Conservation (phyloP, 2,113 vertebrate genomes). For the Hemibagrus wyckioides region DNA sequence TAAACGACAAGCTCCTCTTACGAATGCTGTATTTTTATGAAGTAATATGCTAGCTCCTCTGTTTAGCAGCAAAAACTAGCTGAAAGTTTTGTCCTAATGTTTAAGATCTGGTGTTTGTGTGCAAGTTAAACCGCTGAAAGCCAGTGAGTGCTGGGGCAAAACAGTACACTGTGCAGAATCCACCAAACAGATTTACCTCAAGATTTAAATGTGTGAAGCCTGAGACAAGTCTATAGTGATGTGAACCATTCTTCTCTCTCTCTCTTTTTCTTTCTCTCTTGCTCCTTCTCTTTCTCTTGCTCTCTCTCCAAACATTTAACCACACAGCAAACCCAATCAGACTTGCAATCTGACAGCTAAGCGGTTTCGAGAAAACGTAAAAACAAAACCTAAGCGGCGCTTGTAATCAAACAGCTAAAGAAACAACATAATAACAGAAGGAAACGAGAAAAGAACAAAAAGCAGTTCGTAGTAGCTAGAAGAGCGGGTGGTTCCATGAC, state of each 20-base stretch:
- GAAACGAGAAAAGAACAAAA: neutral
- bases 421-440: neutral
- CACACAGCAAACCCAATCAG: neutral
- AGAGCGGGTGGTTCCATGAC: neutral
- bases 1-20: neutral
- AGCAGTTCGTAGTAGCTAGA: constrained; percentile 19
- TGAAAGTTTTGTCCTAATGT: neutral
- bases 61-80: neutral
- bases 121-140: neutral
- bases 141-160: neutral
- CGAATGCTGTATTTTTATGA: too few species aligned
- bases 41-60: neutral
- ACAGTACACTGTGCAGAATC: neutral
- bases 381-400: neutral
- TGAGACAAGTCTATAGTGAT: neutral
- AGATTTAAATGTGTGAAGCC: neutral
- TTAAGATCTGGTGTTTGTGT: neutral
- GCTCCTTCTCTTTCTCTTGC: neutral
- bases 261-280: neutral
- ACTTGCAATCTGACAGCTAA: neutral
- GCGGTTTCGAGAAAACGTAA: neutral
- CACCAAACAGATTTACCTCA: neutral
- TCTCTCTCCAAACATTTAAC: neutral
- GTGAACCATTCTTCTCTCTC: constrained; percentile 17
- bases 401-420: neutral